Percentiles rank a stretch among this genome's conserved stretches.
phyloP scores from a whole-genome alignment of 2,797 vertebrate genomes.

The Lepus oiostolus region DNA sequence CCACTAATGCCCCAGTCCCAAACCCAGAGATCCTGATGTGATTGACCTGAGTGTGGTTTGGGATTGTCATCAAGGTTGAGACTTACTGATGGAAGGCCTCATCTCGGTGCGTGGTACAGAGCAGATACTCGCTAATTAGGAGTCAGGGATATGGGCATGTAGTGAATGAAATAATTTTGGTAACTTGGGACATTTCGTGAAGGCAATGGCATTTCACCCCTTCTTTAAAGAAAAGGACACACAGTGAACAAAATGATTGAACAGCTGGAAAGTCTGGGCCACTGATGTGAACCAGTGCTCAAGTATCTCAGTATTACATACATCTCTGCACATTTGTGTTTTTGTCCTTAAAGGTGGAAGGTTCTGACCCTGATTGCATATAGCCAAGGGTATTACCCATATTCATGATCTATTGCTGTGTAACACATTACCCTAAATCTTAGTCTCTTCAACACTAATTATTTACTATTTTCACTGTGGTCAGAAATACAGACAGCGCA shows the following conservation, averaged over 20 bases:
- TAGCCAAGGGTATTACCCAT: not conserved
- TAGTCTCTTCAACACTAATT: not conserved
- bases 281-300: not conserved
- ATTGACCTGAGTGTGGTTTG: not conserved
- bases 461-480: not conserved
- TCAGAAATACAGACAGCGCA: not conserved
- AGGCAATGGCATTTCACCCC: not conserved
- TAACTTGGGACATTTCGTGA: not conserved
- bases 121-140: not conserved
- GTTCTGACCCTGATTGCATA: not conserved
- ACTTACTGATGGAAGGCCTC: not conserved
- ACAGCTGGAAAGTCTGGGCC: not conserved
- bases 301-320: not conserved
- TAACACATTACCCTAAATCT: not conserved
- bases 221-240: not conserved
- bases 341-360: not conserved
- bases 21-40: not conserved
- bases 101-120: not conserved
- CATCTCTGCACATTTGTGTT: not conserved
- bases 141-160: not conserved
- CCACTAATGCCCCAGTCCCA: no score
- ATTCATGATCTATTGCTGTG: not conserved
- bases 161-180: not conserved
- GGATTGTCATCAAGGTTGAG: not conserved
- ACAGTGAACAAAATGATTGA: not conserved